Conservation (phyloP, 2,113 vertebrate genomes). For the Corydoras maculifer region DNA sequence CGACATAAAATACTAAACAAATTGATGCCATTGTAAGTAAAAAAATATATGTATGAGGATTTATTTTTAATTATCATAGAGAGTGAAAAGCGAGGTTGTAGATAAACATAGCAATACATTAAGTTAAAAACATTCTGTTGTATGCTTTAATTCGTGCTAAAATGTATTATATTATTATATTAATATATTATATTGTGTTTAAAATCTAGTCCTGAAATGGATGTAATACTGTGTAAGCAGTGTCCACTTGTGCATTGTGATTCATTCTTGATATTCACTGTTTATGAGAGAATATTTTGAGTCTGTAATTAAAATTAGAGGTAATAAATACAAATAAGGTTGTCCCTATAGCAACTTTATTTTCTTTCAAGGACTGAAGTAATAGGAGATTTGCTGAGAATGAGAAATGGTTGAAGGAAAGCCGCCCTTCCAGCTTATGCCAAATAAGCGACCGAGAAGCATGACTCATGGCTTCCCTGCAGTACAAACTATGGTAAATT, state of each 20-base stretch:
- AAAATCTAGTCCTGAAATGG: too few relatives aligned
- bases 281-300: constrained; percentile 26
- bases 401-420: constrained; percentile 34
- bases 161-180: too few relatives aligned
- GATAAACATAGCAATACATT: too few relatives aligned
- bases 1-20: too few relatives aligned
- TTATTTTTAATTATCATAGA: too few relatives aligned
- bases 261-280: constrained; percentile 32
- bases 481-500: constrained; percentile 30
- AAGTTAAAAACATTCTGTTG: too few relatives aligned
- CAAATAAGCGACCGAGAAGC: constrained; percentile 29
- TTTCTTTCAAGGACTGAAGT: constrained; percentile 27
- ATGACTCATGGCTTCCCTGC: constrained; percentile 46
- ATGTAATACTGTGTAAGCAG: too few relatives aligned
- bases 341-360: constrained; percentile 31
- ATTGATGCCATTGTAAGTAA: too few relatives aligned
- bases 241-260: constrained; percentile 10
- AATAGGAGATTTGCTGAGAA: constrained; percentile 30
- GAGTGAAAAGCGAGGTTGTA: too few relatives aligned
- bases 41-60: too few relatives aligned
- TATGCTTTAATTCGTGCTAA: too few relatives aligned
- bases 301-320: constrained; percentile 33
- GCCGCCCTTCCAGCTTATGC: constrained; percentile 24
- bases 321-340: constrained; percentile 36
- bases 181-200: too few relatives aligned